Evolutionary conservation across 2,797 vertebrate species (phyloP).

Genomic region (Myotis daubentonii): DNA sequence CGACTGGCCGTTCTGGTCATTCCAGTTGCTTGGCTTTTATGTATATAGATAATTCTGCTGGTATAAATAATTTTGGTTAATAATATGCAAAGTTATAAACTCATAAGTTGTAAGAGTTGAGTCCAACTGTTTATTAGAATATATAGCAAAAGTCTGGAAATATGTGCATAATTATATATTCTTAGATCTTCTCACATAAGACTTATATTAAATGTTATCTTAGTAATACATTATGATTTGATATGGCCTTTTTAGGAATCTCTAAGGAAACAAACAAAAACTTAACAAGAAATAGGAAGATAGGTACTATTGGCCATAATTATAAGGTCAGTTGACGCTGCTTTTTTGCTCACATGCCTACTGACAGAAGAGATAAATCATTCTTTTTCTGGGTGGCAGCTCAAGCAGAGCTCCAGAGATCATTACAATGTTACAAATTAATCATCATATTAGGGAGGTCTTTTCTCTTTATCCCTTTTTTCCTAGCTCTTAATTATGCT

Average conservation of each 20-base stretch:
- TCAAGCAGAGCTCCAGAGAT: background rate
- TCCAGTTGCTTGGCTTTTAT: too few relatives aligned
- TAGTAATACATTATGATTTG: background rate
- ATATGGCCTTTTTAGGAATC: background rate
- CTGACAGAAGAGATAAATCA: background rate
- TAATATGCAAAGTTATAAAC: background rate
- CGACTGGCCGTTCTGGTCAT: too few relatives aligned
- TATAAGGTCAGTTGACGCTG: background rate
- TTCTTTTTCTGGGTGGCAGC: rapidly evolving
- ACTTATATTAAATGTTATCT: background rate
- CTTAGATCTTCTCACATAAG: background rate
- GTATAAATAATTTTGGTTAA: constrained; percentile 20
- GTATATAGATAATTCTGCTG: background rate
- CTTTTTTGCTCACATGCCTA: background rate
- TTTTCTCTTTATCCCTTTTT: background rate
- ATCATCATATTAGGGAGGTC: background rate
- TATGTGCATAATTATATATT: background rate
- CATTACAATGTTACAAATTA: background rate
- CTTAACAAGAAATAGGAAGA: background rate
- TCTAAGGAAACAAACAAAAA: background rate
- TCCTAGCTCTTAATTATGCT: background rate
- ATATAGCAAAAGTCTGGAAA: background rate
- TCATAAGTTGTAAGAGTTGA: background rate
- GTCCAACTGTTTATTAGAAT: background rate
- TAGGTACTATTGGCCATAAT: background rate